Percentiles rank a stretch among this genome's conserved stretches.
Evolutionary conservation across 2,797 vertebrate species (phyloP).

Genomic region (Ambastaia sidthimunki): DNA sequence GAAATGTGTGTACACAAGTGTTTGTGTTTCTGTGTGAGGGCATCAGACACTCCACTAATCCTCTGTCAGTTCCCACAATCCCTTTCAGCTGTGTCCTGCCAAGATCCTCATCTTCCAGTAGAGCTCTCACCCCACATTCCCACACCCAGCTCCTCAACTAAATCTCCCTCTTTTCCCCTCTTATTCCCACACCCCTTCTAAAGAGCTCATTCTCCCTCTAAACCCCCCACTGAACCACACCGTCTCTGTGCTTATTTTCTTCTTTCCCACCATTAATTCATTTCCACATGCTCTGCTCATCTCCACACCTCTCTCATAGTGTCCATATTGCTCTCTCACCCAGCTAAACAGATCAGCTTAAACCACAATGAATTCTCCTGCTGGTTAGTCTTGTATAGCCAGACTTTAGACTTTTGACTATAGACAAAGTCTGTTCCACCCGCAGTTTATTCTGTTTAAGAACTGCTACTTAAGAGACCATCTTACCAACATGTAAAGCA

Average conservation of each 20-base stretch:
- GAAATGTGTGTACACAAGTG: neutral
- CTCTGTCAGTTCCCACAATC: constrained; percentile 84
- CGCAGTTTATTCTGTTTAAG: neutral
- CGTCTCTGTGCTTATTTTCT: constrained; percentile 25
- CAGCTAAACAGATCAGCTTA: constrained; percentile 15
- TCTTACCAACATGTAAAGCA: too few species aligned
- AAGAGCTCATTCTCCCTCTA: constrained; percentile 7
- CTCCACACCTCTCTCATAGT: constrained; percentile 19
- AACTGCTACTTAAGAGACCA: neutral
- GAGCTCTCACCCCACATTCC: constrained; percentile 68
- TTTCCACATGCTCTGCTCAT: constrained; percentile 32
- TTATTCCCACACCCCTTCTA: constrained; percentile 45
- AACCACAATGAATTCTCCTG: neutral
- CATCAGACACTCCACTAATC: constrained; percentile 79
- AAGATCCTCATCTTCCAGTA: constrained; percentile 78
- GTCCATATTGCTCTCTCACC: constrained; percentile 25
- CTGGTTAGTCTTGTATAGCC: neutral
- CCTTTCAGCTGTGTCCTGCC: constrained; percentile 77
- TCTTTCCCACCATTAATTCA: constrained; percentile 42
- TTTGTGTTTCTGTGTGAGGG: constrained; percentile 52
- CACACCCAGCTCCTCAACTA: constrained; percentile 51
- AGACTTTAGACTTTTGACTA: neutral
- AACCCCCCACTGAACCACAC: constrained; percentile 48
- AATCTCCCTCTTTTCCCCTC: constrained; percentile 45
- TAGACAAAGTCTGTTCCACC: neutral